Evolutionary conservation across 2,888 invertebrate genomes (phyloP).

Genomic region (Anaspis maculata): DNA sequence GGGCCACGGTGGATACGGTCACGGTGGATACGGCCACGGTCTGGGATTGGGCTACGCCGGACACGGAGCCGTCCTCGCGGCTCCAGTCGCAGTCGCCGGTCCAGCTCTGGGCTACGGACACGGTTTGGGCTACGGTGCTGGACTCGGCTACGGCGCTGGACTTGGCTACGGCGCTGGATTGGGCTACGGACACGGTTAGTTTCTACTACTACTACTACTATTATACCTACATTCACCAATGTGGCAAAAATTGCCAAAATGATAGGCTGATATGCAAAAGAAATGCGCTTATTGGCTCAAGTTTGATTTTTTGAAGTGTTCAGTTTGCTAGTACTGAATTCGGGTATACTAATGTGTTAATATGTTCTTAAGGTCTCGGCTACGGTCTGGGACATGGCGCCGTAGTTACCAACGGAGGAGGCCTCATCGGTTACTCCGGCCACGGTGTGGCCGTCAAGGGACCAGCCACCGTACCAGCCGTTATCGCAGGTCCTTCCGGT

Average conservation of each 20-base stretch:
- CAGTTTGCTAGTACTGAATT: too few relatives aligned
- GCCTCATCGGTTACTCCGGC: conserved; percentile 4
- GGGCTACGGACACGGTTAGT: too few relatives aligned
- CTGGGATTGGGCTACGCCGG: conserved; percentile 7
- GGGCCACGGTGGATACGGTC: not conserved
- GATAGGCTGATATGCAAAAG: too few relatives aligned
- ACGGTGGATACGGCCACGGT: conserved; percentile 1
- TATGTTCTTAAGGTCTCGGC: too few relatives aligned
- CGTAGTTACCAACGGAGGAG: conserved; percentile 1
- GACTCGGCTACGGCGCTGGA: conserved; percentile 7
- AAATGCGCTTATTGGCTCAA: too few relatives aligned
- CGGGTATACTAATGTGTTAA: too few relatives aligned
- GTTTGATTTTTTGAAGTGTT: too few relatives aligned
- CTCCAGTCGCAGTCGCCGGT: conserved; percentile 8
- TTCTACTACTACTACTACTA: too few relatives aligned
- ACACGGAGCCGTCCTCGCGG: conserved; percentile 9
- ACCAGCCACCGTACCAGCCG: conserved; percentile 28
- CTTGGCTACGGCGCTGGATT: conserved; percentile 10
- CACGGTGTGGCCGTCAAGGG: conserved; percentile 25
- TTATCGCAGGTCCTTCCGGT: conserved; percentile 30
- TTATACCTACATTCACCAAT: too few relatives aligned
- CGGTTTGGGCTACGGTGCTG: conserved; percentile 5
- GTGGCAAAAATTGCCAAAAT: too few relatives aligned
- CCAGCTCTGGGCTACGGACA: conserved; percentile 7
- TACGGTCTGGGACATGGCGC: conserved; percentile 6